These are phyloP conservation scores for Caenorhabditis wallacei DNA, from an alignment of 2,888 invertebrate genomes.

Conservation along the genomic window DNA sequence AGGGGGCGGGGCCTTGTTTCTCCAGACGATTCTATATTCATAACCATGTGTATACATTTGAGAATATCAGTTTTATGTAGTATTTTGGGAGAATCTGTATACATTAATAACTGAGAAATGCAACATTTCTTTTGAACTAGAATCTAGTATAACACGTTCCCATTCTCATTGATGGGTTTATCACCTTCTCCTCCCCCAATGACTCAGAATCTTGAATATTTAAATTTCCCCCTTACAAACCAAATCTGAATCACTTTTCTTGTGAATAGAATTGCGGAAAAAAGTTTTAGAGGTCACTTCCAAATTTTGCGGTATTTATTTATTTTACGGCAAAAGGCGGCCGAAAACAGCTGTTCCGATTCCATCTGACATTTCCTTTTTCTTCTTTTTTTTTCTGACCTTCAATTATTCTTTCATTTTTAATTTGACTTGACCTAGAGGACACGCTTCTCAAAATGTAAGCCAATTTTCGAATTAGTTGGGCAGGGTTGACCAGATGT, in stretches of 20 bases:
- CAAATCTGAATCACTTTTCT: constrained; percentile 28
- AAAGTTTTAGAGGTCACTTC: constrained; percentile 33
- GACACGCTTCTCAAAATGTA: neutral
- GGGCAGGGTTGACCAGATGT: neutral
- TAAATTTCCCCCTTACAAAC: constrained; percentile 9
- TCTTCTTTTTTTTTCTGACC: constrained; percentile 16
- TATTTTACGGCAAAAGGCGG: neutral
- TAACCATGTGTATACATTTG: constrained; percentile 24
- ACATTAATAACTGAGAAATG: neutral
- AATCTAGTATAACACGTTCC: neutral
- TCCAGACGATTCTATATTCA: constrained; percentile 4
- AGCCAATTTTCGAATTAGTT: constrained; percentile 5
- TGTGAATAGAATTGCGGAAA: constrained; percentile 18
- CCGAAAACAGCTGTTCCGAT: constrained; percentile 38
- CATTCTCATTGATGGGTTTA: neutral
- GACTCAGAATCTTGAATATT: constrained; percentile 16
- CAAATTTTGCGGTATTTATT: constrained; percentile 21
- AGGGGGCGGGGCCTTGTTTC: constrained; percentile 4
- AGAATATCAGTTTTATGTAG: constrained; percentile 29
- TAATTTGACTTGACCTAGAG: constrained; percentile 17
- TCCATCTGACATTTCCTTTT: constrained; percentile 11
- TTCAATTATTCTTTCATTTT: constrained; percentile 13
- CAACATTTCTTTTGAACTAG: constrained; percentile 22
- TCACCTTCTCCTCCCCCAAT: constrained; percentile 3
- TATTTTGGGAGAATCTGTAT: too few species aligned